A percentile compares a stretch with the other conserved stretches of the same genome.
Evolutionary conservation across 2,797 vertebrate species (phyloP).

Genomic region (Darevskia nairensis): DNA sequence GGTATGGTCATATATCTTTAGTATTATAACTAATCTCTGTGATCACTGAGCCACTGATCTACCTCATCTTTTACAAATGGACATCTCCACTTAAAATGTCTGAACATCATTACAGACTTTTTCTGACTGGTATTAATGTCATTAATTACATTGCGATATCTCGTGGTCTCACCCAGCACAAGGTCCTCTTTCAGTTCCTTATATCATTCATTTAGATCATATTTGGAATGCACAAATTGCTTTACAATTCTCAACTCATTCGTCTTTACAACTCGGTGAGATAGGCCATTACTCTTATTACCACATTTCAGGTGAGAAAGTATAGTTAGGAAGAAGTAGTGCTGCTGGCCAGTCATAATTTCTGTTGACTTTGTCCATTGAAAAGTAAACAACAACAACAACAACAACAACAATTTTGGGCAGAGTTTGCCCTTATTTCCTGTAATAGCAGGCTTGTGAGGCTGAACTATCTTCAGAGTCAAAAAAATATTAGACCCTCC

Average conservation of each 20-base stretch:
- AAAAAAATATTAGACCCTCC: background rate
- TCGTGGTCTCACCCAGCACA: constrained; percentile 24
- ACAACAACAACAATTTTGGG: background rate
- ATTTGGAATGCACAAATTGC: constrained; percentile 19
- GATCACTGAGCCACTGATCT: constrained; percentile 22
- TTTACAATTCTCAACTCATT: constrained; percentile 24
- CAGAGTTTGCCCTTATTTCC: background rate
- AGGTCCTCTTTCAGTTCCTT: constrained; percentile 9
- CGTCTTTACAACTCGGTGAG: constrained; percentile 4
- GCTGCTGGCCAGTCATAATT: background rate
- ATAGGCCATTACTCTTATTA: constrained; percentile 7
- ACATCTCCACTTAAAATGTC: background rate
- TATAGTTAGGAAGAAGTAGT: background rate
- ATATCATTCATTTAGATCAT: constrained; percentile 21
- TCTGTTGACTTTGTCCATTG: background rate
- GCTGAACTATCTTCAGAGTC: background rate
- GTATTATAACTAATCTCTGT: background rate
- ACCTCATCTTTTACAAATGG: constrained; percentile 26
- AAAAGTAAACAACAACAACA: no score
- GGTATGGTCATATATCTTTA: constrained; percentile 1
- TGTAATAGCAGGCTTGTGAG: background rate
- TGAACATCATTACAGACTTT: background rate
- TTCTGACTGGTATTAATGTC: background rate
- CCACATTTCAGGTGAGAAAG: background rate
- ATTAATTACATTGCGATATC: constrained; percentile 4